Evolutionary conservation across 2,888 invertebrate genomes (phyloP).

Genomic region (Platynereis dumerilii): DNA sequence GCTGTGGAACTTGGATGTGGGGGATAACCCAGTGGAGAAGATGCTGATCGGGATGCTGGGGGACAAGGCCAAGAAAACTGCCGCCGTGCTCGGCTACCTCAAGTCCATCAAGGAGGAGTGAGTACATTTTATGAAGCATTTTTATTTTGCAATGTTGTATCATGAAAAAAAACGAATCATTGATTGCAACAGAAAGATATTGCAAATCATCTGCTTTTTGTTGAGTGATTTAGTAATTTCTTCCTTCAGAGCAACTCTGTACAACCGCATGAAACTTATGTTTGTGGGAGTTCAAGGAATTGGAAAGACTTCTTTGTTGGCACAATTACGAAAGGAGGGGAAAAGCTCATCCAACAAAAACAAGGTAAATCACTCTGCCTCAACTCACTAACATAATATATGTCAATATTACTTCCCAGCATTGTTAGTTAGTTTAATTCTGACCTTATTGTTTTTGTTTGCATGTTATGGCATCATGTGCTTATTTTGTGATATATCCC

Average conservation of each 20-base stretch:
- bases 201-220: not conserved
- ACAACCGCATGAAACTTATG: constrained; percentile 89
- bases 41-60: constrained; percentile 68
- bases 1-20: constrained; percentile 95
- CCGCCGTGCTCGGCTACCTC: constrained; percentile 89
- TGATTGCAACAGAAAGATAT: too few species aligned
- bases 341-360: constrained; percentile 54
- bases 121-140: constrained; percentile 40
- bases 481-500: too few species aligned
- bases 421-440: not conserved
- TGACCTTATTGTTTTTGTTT: not conserved
- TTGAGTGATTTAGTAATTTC: constrained; percentile 4
- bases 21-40: constrained; percentile 73
- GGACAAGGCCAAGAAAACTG: constrained; percentile 90
- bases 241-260: constrained; percentile 76
- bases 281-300: constrained; percentile 86
- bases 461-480: too few species aligned
- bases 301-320: constrained; percentile 90
- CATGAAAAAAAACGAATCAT: too few species aligned
- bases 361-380: not conserved
- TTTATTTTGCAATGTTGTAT: too few species aligned
- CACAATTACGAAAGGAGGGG: constrained; percentile 87
- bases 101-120: constrained; percentile 72
- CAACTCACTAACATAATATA: not conserved
- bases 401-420: not conserved